Evolutionary conservation across 2,888 invertebrate genomes (phyloP).

Genomic region (Taenaris catops): DNA sequence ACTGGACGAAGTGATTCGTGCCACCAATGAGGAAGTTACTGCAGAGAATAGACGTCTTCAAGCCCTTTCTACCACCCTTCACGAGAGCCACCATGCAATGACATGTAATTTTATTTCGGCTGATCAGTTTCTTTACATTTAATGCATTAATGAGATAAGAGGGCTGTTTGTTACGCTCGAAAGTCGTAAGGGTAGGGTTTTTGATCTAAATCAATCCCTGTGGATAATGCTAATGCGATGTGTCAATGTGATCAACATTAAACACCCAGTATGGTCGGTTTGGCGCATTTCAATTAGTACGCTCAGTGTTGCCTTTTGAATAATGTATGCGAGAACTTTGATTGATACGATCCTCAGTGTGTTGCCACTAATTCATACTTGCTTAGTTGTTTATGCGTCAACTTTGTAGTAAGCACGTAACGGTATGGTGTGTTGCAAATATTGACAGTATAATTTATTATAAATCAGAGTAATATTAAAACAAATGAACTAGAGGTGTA

Average conservation of each 20-base stretch:
- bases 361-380: conserved; percentile 9
- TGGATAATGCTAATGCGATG: conserved; percentile 37
- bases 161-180: no score
- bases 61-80: conserved; percentile 92
- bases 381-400: background rate
- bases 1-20: conserved; percentile 90
- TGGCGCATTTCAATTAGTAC: conserved; percentile 52
- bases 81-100: conserved; percentile 96
- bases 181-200: no score
- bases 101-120: no score
- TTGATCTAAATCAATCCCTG: no score
- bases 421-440: no score
- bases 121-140: no score
- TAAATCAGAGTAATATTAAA: no score
- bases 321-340: conserved; percentile 50
- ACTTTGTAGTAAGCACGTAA: no score
- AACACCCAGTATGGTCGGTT: conserved; percentile 40
- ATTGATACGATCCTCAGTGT: conserved; percentile 45
- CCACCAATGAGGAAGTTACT: conserved; percentile 92
- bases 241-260: conserved; percentile 51
- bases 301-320: conserved; percentile 40
- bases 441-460: no score
- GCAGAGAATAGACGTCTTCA: conserved; percentile 96
- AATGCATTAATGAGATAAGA: no score
- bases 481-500: no score